Conservation (phyloP, 2,888 invertebrate genomes). For the Himalopsyche anomala region DNA sequence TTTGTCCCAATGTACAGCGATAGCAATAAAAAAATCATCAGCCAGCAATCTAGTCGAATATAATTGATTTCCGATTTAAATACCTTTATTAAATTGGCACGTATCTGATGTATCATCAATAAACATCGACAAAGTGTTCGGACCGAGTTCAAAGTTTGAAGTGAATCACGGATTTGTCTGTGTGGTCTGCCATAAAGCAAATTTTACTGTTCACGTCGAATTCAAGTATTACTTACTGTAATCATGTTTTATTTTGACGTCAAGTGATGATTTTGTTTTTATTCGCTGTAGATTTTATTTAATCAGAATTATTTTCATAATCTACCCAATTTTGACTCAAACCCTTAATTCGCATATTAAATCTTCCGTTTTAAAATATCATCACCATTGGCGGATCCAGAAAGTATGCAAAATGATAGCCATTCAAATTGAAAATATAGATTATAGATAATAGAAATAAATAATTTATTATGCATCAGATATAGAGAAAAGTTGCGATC, state of each 20-base stretch:
- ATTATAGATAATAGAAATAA: too few species aligned
- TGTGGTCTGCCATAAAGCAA: constrained; percentile 19
- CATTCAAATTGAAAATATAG: too few species aligned
- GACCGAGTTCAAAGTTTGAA: constrained; percentile 10
- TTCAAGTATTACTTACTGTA: background rate
- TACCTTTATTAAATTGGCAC: constrained; percentile 63
- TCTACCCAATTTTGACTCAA: background rate
- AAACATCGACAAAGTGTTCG: constrained; percentile 48
- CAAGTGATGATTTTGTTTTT: background rate
- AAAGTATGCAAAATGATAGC: too few species aligned
- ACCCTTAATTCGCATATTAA: background rate
- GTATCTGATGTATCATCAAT: constrained; percentile 53
- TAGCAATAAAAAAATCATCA: constrained; percentile 42
- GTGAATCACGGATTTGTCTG: constrained; percentile 13
- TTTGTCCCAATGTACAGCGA: background rate
- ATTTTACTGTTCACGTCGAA: background rate
- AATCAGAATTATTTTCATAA: background rate
- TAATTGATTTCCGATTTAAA: constrained; percentile 64
- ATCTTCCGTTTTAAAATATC: background rate
- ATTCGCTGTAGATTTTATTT: background rate
- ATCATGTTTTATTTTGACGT: background rate
- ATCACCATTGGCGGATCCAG: too few species aligned
- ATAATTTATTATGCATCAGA: too few species aligned
- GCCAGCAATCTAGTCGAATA: constrained; percentile 50
- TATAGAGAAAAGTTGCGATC: too few species aligned